These are phyloP conservation scores for Craniophora ligustri DNA, from an alignment of 2,888 invertebrate species.

Conservation along the genomic window DNA sequence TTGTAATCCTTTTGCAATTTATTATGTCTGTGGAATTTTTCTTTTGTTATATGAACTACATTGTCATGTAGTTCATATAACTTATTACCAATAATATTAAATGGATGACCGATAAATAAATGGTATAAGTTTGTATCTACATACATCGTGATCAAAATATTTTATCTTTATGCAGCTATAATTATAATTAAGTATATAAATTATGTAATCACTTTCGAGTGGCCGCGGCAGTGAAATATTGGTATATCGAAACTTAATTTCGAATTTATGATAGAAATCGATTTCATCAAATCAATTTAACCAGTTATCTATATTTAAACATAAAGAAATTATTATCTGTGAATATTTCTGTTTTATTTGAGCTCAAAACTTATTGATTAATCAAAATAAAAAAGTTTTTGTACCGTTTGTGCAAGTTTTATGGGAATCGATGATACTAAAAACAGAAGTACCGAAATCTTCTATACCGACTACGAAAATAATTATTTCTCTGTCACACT, in stretches of 20 bases:
- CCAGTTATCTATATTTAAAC: conserved; percentile 21
- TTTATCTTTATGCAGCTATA: conserved; percentile 33
- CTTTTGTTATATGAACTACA: too few species aligned
- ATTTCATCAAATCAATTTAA: conserved; percentile 41
- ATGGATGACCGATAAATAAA: conserved; percentile 33
- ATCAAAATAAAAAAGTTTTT: too few species aligned
- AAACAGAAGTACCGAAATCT: too few species aligned
- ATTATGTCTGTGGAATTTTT: too few species aligned
- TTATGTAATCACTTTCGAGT: conserved; percentile 31
- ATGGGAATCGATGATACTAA: too few species aligned
- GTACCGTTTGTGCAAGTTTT: too few species aligned
- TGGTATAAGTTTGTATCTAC: conserved; percentile 13
- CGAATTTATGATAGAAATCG: conserved; percentile 35
- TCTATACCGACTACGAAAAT: too few species aligned
- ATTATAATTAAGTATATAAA: conserved; percentile 31
- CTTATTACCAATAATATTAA: conserved; percentile 11
- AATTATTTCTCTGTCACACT: too few species aligned
- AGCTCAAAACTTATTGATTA: background rate
- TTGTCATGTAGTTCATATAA: background rate
- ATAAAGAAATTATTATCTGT: conserved; percentile 1
- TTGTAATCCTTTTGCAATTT: too few species aligned
- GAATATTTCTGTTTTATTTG: conserved; percentile 5
- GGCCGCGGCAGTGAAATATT: conserved; percentile 33
- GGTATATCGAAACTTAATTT: conserved; percentile 27
- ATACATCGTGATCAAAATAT: conserved; percentile 34